Evolutionary conservation across 92 coral and sea anemone genomes (phyloP), one percentile per base, ranked within the genome.

Genomic region (Metridium senile): DNA sequence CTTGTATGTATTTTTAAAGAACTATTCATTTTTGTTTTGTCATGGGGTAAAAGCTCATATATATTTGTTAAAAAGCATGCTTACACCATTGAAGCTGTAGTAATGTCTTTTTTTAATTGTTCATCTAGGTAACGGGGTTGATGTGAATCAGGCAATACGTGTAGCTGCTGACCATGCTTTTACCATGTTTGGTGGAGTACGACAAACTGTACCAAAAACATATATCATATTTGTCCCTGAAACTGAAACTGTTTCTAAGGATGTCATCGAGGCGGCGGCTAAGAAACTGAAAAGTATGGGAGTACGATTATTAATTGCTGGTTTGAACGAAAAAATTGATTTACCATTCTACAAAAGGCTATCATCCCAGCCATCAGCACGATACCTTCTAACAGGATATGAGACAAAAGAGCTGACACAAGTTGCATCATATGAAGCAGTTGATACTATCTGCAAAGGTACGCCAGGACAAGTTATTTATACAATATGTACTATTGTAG

Each of bases 101-200:
- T 58, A 58, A 20, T 58, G 7, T 58, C 8, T 45, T 8, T 8
- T n/a, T 22, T 9, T 9, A 2, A 2, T 17, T 17, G 61, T n/a
- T 54, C 3, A 54, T 17, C 61, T 57, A 73, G 97, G 97, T 52
- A 83, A 75, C 0, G 76, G 74, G 0, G 85, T 82, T 13, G 74
- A 82, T 58, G 70, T 82, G 26, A 87, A 65, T 11, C 66, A 84
- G 16, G 93, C 91, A 9, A 52, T 94, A 11, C 74, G 64, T 16
- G 89, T 76, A 52, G 97, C 98, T 33, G 78, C 81, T 17, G 84
- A 76, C 62, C 75, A 72, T 30, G 74, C 91, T 8, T 94, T 94
- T 67, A 93, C 93, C 57, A 90, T 94, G 22, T 89, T 72, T 78
- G 98, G 98, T 26, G 98, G 98, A 4, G 92, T 93, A 8, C 82